These are phyloP conservation scores for Stylophora pistillata DNA, from an alignment of 64 coral and sea anemone genomes.

Conservation along the genomic window DNA sequence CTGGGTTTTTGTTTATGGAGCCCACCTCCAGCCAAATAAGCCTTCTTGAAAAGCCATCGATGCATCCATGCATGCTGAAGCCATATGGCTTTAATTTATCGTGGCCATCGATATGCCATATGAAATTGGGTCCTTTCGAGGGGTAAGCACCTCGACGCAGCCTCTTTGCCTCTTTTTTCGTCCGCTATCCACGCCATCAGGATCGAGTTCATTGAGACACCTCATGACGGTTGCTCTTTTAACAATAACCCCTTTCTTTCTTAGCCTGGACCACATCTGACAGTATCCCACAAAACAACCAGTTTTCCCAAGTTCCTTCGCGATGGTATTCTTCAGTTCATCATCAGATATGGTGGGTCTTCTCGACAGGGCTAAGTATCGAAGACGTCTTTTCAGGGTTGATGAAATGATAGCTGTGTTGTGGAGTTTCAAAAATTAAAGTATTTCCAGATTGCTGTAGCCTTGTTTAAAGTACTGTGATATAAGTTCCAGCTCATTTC, in stretches of 20 bases:
- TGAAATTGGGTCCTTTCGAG: constrained; percentile 42
- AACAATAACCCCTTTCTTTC: constrained; percentile 26
- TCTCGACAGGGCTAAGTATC: neutral
- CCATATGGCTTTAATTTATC: constrained; percentile 56
- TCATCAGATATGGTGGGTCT: neutral
- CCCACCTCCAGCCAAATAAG: constrained; percentile 56
- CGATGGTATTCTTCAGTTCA: constrained; percentile 16
- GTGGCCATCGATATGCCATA: constrained; percentile 55
- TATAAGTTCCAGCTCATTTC: constrained; percentile 4
- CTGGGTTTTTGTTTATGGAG: constrained; percentile 50
- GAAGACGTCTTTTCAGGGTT: constrained; percentile 27
- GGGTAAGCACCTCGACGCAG: constrained; percentile 28
- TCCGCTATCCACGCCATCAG: constrained; percentile 46
- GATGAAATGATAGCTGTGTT: constrained; percentile 8
- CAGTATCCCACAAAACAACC: constrained; percentile 55
- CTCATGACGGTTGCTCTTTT: constrained; percentile 28
- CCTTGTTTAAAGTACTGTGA: constrained; percentile 14
- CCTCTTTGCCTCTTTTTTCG: constrained; percentile 14
- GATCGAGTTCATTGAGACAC: constrained; percentile 43
- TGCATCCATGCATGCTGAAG: constrained; percentile 33
- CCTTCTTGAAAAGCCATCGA: constrained; percentile 47
- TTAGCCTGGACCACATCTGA: constrained; percentile 2
- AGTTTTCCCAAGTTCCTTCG: constrained; percentile 44
- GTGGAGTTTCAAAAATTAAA: constrained; percentile 40
- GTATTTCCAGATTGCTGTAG: constrained; percentile 29